Percentiles rank a stretch among this genome's conserved stretches.
Conservation (phyloP, 2,113 vertebrate genomes). For the Dasyprocta punctata region DNA sequence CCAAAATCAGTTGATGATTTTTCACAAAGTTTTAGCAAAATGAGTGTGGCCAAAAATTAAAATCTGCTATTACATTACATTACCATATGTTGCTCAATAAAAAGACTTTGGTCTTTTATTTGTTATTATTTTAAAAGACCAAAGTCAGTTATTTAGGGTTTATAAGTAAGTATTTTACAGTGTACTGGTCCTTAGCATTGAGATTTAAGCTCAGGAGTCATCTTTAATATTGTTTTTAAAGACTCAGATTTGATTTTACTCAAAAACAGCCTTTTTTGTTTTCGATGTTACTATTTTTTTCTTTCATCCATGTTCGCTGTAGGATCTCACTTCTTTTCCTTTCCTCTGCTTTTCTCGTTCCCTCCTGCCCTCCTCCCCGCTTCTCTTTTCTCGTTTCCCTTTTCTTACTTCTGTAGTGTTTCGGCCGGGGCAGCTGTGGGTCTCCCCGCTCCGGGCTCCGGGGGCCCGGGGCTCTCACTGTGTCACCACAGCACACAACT, state of each 20-base stretch:
- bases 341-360: not conserved
- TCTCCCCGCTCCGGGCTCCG: not conserved
- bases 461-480: not conserved
- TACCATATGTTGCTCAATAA: not conserved
- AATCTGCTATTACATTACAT: not conserved
- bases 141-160: not conserved
- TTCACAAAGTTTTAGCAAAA: not conserved
- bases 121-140: too few relatives aligned
- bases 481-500: not conserved
- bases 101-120: not conserved
- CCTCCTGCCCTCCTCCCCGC: not conserved
- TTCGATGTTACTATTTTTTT: not conserved
- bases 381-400: not conserved
- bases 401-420: not conserved
- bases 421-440: not conserved
- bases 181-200: not conserved
- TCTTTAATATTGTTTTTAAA: not conserved
- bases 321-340: not conserved
- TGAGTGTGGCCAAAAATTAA: not conserved
- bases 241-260: conserved; percentile 37
- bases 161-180: not conserved
- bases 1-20: not conserved
- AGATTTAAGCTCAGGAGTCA: not conserved
- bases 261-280: not conserved
- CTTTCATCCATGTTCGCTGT: not conserved